Evolutionary conservation across 2,888 invertebrate species (phyloP), one percentile per base, ranked within the genome.

Genomic region (Rambutsinella grinnellia): DNA sequence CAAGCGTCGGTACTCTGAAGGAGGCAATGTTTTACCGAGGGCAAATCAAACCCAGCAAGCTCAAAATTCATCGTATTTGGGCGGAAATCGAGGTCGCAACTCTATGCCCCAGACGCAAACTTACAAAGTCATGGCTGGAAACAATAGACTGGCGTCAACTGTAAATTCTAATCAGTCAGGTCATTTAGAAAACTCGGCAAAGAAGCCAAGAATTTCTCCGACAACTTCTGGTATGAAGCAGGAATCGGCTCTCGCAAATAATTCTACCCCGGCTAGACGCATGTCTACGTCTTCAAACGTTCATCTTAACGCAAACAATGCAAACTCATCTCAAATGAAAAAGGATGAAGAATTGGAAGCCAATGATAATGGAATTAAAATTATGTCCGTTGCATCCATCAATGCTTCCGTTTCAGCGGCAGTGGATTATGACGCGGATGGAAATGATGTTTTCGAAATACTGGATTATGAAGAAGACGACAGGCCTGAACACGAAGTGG

Each of bases 401-500:
- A 72, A 57, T 21, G 24, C 62, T 3, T 28, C 27, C 5, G n/a
- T n/a, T n/a, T n/a, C 51, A 8, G 17, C 36, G 23, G 1, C 60
- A 3, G 57, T 60, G 19, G 60, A 46, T 0, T 72, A 66, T 51
- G 72, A 72, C 10, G n/a, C 23, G 26, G 66, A 72, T 1, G 60
- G 57, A 3, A 72, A 66, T 54, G 72, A 72, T 15, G 60, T 72
- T 13, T 58, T 65, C 21, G 72, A 72, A 72, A 65, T 72, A 46
- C 47, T 72, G 36, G 72, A 72, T 46, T 72, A 72, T 17, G 72
- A 72, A n/a, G 72, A 65, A 10, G 70, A 70, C 3, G 70, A 70
- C 5, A 44, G 54, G 2, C 46, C 44, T 3, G 72, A 71, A 6
- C 49, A 49, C 36, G 72, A 72, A 27, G 28, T 66, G 36, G 65